Evolutionary conservation across 2,797 vertebrate genomes (phyloP).

Genomic region (Knipowitschia caucasica): DNA sequence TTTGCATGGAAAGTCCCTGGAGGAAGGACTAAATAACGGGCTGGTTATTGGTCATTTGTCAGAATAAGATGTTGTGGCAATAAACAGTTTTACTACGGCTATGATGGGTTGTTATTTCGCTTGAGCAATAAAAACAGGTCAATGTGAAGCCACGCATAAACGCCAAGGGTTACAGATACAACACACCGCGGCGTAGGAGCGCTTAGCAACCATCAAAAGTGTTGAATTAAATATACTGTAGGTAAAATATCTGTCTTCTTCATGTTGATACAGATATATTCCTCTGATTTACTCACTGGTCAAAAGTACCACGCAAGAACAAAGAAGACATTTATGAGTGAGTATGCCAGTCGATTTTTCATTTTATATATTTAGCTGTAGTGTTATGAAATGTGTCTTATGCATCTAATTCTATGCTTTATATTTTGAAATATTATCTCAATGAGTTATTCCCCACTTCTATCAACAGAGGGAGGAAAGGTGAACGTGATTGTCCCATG

Average conservation of each 20-base stretch:
- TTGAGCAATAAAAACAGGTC: constrained; percentile 7
- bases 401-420: no score
- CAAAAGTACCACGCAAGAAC: no score
- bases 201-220: background rate
- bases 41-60: constrained; percentile 15
- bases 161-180: background rate
- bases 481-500: no score
- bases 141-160: background rate
- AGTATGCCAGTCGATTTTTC: no score
- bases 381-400: no score
- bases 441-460: no score
- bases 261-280: background rate
- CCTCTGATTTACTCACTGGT: no score
- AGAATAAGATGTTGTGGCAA: constrained; percentile 12
- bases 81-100: background rate
- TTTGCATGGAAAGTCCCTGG: constrained; percentile 12
- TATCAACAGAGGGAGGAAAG: no score
- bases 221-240: background rate
- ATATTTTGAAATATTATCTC: no score
- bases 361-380: no score
- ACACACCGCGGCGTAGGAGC: background rate
- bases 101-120: constrained; percentile 9
- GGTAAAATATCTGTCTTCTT: background rate
- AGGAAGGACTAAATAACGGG: constrained; percentile 11
- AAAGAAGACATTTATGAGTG: no score